Evolutionary conservation across 2,888 invertebrate genomes (phyloP).

Genomic region (Rhabditophanes sp.): DNA sequence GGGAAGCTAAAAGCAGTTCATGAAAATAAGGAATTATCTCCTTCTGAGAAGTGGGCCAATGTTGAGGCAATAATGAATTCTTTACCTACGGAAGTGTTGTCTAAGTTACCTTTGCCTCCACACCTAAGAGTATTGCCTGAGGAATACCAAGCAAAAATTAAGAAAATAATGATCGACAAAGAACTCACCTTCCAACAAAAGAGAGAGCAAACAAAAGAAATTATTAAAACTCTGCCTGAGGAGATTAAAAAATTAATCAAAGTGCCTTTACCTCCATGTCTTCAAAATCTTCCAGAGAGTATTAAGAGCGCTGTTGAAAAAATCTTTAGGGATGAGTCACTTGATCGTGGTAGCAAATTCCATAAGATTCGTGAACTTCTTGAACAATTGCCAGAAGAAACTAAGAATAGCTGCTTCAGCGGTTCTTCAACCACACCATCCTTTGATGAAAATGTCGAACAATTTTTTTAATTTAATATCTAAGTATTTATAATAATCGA

Average conservation of each 20-base stretch:
- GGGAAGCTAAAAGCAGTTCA: conserved; percentile 10
- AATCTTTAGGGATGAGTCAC: conserved; percentile 8
- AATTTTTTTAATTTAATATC: too few relatives aligned
- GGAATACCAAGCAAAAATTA: conserved; percentile 8
- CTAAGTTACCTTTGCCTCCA: conserved; percentile 16
- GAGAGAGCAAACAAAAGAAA: conserved; percentile 6
- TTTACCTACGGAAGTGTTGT: conserved; percentile 14
- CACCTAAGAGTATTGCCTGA: conserved; percentile 13
- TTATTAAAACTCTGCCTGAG: conserved; percentile 6
- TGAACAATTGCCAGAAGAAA: conserved; percentile 4
- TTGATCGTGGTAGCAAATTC: conserved; percentile 3
- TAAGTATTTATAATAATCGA: too few relatives aligned
- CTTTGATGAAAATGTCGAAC: too few relatives aligned
- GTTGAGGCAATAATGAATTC: conserved; percentile 15
- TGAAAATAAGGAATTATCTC: conserved; percentile 7
- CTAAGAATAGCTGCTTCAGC: too few relatives aligned
- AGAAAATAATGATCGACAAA: conserved; percentile 11
- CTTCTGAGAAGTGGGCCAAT: conserved; percentile 9
- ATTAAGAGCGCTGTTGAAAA: conserved; percentile 10
- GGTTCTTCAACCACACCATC: too few relatives aligned
- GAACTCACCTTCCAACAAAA: conserved; percentile 4
- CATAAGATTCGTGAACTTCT: conserved; percentile 6
- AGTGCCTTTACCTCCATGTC: conserved; percentile 14
- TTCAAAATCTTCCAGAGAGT: conserved; percentile 9
- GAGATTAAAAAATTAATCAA: conserved; percentile 5